A percentile compares a stretch with the other conserved stretches of the same genome.
Evolutionary conservation across 2,888 invertebrate species (phyloP).

Genomic region (Zootermopsis nevadensis): DNA sequence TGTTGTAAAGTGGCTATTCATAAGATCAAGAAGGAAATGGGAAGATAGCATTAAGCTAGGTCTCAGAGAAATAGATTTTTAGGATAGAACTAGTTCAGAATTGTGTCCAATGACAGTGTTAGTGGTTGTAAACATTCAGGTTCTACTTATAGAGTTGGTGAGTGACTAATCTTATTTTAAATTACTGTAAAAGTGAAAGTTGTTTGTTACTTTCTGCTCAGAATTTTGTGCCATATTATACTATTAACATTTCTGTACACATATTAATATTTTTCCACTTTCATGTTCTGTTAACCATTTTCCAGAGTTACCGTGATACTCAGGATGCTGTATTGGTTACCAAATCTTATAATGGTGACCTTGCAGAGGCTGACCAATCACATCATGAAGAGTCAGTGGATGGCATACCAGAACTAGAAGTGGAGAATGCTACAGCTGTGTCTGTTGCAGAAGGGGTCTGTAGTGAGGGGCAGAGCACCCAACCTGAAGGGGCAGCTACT

Average conservation of each 20-base stretch:
- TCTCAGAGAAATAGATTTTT: too few relatives aligned
- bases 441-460: neutral
- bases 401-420: conserved; percentile 16
- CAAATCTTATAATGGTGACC: conserved; percentile 71
- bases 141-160: too few relatives aligned
- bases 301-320: conserved; percentile 4
- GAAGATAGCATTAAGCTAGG: too few relatives aligned
- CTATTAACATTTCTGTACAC: too few relatives aligned
- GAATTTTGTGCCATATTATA: too few relatives aligned
- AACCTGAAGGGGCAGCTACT: neutral
- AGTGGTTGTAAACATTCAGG: too few relatives aligned
- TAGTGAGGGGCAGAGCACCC: neutral
- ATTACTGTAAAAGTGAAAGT: neutral
- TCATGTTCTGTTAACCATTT: neutral
- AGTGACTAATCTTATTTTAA: neutral
- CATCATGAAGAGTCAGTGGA: conserved; percentile 40
- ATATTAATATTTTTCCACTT: too few relatives aligned
- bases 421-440: conserved; percentile 14
- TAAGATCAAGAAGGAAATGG: too few relatives aligned
- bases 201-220: too few relatives aligned
- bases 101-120: too few relatives aligned
- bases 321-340: conserved; percentile 8
- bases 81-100: too few relatives aligned
- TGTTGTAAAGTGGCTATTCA: too few relatives aligned
- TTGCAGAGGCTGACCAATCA: conserved; percentile 85